Evolutionary conservation across 2,888 invertebrate genomes (phyloP), one percentile per base, ranked within the genome.

Genomic region (Selenia dentaria): DNA sequence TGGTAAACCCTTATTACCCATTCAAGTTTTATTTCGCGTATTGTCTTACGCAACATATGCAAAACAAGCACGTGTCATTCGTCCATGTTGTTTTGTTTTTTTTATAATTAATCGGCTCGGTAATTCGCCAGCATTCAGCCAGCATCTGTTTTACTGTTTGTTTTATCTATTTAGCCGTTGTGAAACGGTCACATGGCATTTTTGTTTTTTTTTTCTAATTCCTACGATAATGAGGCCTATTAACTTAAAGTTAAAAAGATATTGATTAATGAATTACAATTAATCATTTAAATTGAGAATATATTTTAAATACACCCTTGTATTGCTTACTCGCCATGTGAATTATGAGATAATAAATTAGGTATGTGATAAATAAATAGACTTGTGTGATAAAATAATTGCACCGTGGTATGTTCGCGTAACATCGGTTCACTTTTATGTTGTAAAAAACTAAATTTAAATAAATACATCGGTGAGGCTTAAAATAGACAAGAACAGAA

Each of bases 51-150:
- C 47, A 42, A 48, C 41, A 38, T 37, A 48, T 37, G 47, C 33
- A 42, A 42, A 48, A 41, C 33, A 22, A 6, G 41, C 47, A 37
- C 41, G 46, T 74, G 79, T 67, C 73, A 65, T 48, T 61, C 48
- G 20, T 27, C 40, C 20, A 14, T 22, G 8, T 42, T 42, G 39
- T 54, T 55, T 56, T 34, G 27, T 57, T 53, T 26, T 43, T 57
- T 57, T 47, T 49, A 40, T 53, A 54, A 36, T 46, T 52, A 47
- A 47, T 52, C 55, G 36, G 46, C 48, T 6, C 27, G 25, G 42
- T 52, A 41, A 45, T 52, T 48, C 44, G 38, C 51, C 12, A 14
- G 26, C 51, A 50, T 59, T 44, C 41, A 42, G 36, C 38, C 54
- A 51, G 54, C 60, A 60, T 60, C 57, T 60, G 60, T 53, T 47